Conservation (phyloP, 2,113 vertebrate species). For the Oxyruncus cristatus region DNA sequence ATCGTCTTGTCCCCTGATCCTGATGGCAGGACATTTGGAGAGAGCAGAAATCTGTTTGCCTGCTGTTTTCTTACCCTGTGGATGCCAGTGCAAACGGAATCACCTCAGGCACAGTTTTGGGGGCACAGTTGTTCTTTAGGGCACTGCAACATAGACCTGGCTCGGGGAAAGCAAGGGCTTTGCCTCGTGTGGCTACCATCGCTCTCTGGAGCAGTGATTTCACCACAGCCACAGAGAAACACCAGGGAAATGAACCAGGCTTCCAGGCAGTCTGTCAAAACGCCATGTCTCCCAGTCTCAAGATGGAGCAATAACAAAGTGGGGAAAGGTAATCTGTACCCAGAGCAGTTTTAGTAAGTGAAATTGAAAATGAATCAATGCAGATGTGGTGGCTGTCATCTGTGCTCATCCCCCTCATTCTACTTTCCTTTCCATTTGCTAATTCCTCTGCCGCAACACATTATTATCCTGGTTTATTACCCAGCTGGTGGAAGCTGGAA, state of each 20-base stretch:
- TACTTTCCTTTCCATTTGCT: neutral
- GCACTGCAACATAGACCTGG: neutral
- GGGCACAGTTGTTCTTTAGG: neutral
- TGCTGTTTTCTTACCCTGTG: neutral
- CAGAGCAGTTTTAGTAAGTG: neutral
- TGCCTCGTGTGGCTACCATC: rapidly evolving
- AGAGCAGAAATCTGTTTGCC: neutral
- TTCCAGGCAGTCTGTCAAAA: neutral
- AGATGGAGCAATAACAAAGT: neutral
- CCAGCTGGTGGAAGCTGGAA: neutral
- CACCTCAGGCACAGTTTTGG: neutral
- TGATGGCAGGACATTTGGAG: neutral
- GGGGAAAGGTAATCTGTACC: neutral
- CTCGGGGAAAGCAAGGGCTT: neutral
- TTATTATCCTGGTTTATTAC: neutral
- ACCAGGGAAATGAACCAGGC: neutral
- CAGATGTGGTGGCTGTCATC: neutral
- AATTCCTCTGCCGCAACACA: neutral
- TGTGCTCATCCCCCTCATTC: neutral
- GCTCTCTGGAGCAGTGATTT: neutral
- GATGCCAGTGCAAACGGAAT: neutral
- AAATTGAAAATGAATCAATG: conserved; percentile 21
- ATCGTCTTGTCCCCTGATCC: neutral
- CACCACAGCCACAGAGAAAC: neutral
- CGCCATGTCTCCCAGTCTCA: neutral